Percentiles rank a stretch among this genome's conserved stretches.
Evolutionary conservation across 2,797 vertebrate species (phyloP).

Genomic region (Orestias chungarensis): DNA sequence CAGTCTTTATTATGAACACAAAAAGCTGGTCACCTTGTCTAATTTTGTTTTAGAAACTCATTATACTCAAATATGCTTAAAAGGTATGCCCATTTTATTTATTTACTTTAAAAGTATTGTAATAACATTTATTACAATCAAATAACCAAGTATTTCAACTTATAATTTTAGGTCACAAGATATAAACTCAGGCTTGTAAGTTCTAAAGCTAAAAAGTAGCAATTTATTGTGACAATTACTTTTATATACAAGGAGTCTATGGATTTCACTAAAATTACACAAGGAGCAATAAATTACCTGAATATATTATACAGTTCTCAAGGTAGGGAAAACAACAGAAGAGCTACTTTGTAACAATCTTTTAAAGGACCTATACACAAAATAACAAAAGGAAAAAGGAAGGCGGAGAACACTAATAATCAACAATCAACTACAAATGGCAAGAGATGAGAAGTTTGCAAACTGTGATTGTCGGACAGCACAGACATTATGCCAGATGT

Average conservation of each 20-base stretch:
- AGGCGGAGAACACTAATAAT: slow-evolving; percentile 59
- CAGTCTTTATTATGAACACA: background rate
- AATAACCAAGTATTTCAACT: slow-evolving; percentile 48
- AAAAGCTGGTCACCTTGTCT: background rate
- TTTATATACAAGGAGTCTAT: slow-evolving; percentile 58
- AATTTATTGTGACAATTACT: slow-evolving; percentile 56
- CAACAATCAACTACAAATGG: slow-evolving; percentile 58
- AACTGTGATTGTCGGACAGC: slow-evolving; percentile 57
- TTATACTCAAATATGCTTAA: slow-evolving; percentile 12
- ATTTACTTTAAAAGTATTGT: slow-evolving; percentile 22
- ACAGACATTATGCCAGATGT: slow-evolving; percentile 62
- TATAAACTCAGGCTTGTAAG: slow-evolving; percentile 45
- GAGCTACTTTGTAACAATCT: slow-evolving; percentile 63
- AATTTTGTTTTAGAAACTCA: slow-evolving; percentile 6
- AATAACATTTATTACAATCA: slow-evolving; percentile 6
- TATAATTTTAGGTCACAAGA: slow-evolving; percentile 63
- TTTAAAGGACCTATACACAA: slow-evolving; percentile 70
- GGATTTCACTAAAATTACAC: slow-evolving; percentile 60
- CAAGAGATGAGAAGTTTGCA: slow-evolving; percentile 57
- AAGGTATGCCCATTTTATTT: background rate
- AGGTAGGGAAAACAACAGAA: slow-evolving; percentile 57
- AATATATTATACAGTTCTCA: slow-evolving; percentile 51
- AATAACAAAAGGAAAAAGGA: slow-evolving; percentile 52
- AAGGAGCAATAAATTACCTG: slow-evolving; percentile 42
- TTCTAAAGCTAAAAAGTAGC: slow-evolving; percentile 66